Base-by-base conservation (phyloP, 2,797 vertebrate species). In the Cuniculus paca region DNA sequence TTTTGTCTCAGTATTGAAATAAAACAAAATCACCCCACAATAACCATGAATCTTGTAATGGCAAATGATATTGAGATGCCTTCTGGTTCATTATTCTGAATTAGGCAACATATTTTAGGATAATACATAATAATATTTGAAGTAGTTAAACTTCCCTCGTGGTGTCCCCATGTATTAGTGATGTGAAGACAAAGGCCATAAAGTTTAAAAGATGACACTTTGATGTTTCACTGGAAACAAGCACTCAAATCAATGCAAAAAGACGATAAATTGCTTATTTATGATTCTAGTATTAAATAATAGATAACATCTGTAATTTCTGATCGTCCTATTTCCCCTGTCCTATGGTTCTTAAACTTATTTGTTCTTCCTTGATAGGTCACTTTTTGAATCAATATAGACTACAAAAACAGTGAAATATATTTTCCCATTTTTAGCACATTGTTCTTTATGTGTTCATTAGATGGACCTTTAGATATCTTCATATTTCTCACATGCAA, bases 391-490 rank as follows among this genome's bases (percentile, higher is more conserved):
- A 65, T 74, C 42, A 88, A 11, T 82, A 13, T 93, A 74, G 36
- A 84, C 39, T 77, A 36, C 34, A 84, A 48, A 77, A 31, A 89
- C 54, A 78, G 39, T 16, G 26, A 95, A 89, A 82, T 36, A 28
- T 6, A 65, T 87, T 91, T 91, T 80, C 52, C 94, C 26, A 72
- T 16, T 36, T 92, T 90, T 63, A 96, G 31, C 31, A 52, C 19
- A 50, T 26, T 80, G 24, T 74, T 88, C 24, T 63, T n/a, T 50
- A n/a, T 14, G 3, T 58, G 6, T 77, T 83, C 68, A 85, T 5
- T 56, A 17, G 95, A n/a, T 9, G 70, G 17, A 52, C 77, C 39
- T 34, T 58, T 58, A 28, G 20, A 81, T 86, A 10, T 88, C 1
- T 94, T 91, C 50, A 48, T 48, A 2, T 90, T 91, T 20, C 19